These are phyloP conservation scores for Pogonocherus hispidulus DNA, from an alignment of 2,888 invertebrate species.

Conservation along the genomic window DNA sequence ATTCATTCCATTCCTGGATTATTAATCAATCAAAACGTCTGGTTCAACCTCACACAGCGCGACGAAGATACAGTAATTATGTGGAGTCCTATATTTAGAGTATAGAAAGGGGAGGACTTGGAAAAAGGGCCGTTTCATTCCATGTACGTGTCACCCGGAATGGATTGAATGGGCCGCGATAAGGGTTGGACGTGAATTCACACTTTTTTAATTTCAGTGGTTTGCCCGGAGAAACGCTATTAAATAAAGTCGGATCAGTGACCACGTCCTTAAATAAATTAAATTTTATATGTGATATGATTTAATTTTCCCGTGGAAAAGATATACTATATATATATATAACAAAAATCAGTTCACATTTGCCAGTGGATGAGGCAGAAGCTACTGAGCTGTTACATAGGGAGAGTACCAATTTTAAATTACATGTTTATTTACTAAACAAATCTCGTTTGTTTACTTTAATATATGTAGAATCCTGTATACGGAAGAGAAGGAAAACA, in stretches of 20 bases:
- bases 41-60: neutral
- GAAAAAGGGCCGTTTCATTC: neutral
- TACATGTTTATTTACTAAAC: too few species aligned
- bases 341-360: too few species aligned
- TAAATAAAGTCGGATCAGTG: neutral
- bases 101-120: neutral
- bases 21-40: slow-evolving; percentile 1
- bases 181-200: neutral
- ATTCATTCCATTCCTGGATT: neutral
- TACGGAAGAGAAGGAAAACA: too few species aligned
- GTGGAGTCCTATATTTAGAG: neutral
- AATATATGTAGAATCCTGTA: too few species aligned
- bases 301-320: too few species aligned
- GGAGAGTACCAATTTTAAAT: too few species aligned
- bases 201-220: neutral
- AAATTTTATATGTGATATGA: too few species aligned
- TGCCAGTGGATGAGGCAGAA: too few species aligned
- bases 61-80: slow-evolving; percentile 1
- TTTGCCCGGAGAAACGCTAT: neutral
- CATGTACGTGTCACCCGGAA: neutral
- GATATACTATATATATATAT: too few species aligned
- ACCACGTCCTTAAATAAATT: too few species aligned
- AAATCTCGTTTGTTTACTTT: too few species aligned
- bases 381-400: too few species aligned
- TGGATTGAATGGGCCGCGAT: slow-evolving; percentile 1